Evolutionary conservation across 2,888 invertebrate species (phyloP), one percentile per base, ranked within the genome.

Genomic region (Polydrusus cervinus): DNA sequence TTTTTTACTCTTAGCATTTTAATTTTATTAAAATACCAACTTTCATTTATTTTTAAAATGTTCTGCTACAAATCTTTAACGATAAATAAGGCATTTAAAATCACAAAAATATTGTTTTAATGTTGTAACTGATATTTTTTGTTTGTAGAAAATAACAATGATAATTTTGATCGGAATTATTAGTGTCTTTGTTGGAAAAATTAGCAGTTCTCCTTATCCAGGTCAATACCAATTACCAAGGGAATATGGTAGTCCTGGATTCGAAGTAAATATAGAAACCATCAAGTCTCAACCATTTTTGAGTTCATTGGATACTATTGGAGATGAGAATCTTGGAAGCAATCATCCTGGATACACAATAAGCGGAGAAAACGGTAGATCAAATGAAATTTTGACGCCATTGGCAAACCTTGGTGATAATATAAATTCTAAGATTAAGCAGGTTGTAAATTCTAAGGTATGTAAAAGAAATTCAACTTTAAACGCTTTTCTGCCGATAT

Each of bases 361-460:
- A 53, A 13, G 20, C 14, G 45, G 43, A 9, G 51, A 55, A n/a
- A 13, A 16, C n/a, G 57, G 38, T 38, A 30, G 43, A 57, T 30
- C 55, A 40, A 55, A 69, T 11, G 61, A 55, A 6, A 69, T 70
- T 51, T 60, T 68, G 16, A 66, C 45, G 3, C 77, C 77, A 11
- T 49, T 74, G 7, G 53, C 67, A 14, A 65, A 69, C 43, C 11
- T 74, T 7, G 71, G 77, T 3, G 77, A 77, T 68, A 20, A 38
- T n/a, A 55, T 77, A 3, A 61, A 77, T 61, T 34, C 55, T 14
- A 77, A 77, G 64, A 74, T 77, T 16, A 53, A 60, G 8, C 71
- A 71, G 20, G 72, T 38, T 10, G 62, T 77, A 11, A 62, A 77
- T n/a, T 20, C 77, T 9, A 77, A 77, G 47, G 77, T 77, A 71